These are phyloP conservation scores for Cephalotes varians DNA, from an alignment of 2,888 invertebrate species.

Conservation along the genomic window DNA sequence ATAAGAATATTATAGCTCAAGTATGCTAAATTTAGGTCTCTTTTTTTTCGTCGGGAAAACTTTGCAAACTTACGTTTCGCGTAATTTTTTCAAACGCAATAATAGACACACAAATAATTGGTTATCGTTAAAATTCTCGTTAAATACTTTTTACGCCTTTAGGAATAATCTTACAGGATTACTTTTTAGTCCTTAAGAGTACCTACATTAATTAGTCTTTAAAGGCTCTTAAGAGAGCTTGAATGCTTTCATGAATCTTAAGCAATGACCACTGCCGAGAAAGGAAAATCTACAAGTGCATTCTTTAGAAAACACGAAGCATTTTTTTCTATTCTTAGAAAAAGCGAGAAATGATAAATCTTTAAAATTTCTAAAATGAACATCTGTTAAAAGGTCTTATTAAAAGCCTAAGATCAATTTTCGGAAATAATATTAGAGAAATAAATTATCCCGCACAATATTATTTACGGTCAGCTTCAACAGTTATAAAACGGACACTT, in stretches of 20 bases:
- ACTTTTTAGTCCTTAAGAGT: constrained; percentile 23
- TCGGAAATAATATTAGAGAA: not conserved
- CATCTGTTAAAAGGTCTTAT: not conserved
- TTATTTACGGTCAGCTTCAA: constrained; percentile 26
- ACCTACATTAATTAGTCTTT: constrained; percentile 42
- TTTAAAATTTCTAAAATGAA: constrained; percentile 2
- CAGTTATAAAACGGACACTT: constrained; percentile 36
- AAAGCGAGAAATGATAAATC: not conserved
- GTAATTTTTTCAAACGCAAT: not conserved
- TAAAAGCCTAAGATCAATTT: not conserved
- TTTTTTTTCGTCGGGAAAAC: not conserved
- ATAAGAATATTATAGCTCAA: constrained; percentile 10
- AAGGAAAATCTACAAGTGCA: constrained; percentile 33
- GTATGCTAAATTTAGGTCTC: not conserved
- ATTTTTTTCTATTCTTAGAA: not conserved
- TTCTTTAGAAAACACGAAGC: not conserved
- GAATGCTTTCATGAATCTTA: constrained; percentile 47
- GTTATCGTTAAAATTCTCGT: not conserved
- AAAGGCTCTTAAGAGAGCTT: constrained; percentile 29
- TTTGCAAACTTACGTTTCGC: not conserved
- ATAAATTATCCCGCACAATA: constrained; percentile 1
- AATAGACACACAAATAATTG: not conserved
- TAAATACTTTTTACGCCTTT: constrained; percentile 12
- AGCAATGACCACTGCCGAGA: constrained; percentile 30
- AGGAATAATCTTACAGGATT: constrained; percentile 23